A percentile compares a stretch with the other conserved stretches of the same genome.
These are phyloP conservation scores for Syrista parreyssii DNA, from an alignment of 2,888 invertebrate species.

Conservation along the genomic window DNA sequence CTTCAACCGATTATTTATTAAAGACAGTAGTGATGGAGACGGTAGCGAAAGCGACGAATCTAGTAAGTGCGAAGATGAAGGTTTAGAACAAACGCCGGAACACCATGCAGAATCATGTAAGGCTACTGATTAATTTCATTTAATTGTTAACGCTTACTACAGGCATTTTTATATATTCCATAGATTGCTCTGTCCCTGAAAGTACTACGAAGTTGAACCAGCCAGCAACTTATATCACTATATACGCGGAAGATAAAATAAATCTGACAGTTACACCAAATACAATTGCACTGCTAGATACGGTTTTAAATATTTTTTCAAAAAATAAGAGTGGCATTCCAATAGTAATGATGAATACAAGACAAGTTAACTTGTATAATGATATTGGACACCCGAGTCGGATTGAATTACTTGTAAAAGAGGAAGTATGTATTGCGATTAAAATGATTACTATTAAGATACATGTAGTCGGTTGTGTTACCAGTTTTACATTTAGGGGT, in stretches of 20 bases:
- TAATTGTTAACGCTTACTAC: conserved; percentile 40
- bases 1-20: conserved; percentile 83
- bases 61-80: conserved; percentile 63
- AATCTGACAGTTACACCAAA: conserved; percentile 78
- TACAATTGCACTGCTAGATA: conserved; percentile 71
- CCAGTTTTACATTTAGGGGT: no score
- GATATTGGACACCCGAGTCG: conserved; percentile 69
- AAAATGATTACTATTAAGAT: background rate
- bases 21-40: conserved; percentile 72
- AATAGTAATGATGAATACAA: conserved; percentile 39
- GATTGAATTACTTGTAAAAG: conserved; percentile 51
- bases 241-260: conserved; percentile 76
- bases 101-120: conserved; percentile 46
- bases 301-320: conserved; percentile 63
- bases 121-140: conserved; percentile 47
- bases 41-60: conserved; percentile 67
- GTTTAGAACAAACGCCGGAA: conserved; percentile 49
- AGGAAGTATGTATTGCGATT: conserved; percentile 44
- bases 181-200: conserved; percentile 36
- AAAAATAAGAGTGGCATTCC: conserved; percentile 60
- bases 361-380: conserved; percentile 68
- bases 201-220: conserved; percentile 32
- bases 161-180: conserved; percentile 30
- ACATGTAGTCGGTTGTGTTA: background rate
- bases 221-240: conserved; percentile 74